Evolutionary conservation across 1,140 invertebrate genomes (phyloP).

Genomic region (Aphidius gifuensis): DNA sequence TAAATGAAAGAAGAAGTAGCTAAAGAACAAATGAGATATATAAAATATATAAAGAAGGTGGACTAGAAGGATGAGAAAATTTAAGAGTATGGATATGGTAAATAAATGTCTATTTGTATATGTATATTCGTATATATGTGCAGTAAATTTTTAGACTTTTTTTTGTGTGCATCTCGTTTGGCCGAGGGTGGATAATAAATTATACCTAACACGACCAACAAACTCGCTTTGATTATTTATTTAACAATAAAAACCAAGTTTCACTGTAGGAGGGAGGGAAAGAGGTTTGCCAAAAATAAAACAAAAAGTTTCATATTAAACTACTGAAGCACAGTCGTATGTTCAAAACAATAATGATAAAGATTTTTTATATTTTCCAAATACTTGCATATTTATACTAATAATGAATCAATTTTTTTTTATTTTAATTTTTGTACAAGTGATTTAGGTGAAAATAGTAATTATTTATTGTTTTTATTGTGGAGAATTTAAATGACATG

Average conservation of each 20-base stretch:
- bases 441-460: no score
- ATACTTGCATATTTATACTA: no score
- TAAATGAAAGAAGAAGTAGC: constrained; percentile 23
- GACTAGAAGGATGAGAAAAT: constrained; percentile 30
- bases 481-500: no score
- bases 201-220: constrained; percentile 39
- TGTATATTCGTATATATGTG: no score
- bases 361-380: no score
- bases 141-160: neutral
- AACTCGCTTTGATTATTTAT: constrained; percentile 46
- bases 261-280: constrained; percentile 13
- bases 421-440: no score
- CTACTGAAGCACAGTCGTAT: no score
- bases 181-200: constrained; percentile 43
- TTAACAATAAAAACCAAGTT: constrained; percentile 43
- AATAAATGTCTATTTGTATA: constrained; percentile 7
- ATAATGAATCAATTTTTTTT: no score
- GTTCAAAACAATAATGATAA: no score
- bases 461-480: no score
- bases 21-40: no score
- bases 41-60: constrained; percentile 33
- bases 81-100: constrained; percentile 31
- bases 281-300: neutral
- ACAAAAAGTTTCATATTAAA: neutral
- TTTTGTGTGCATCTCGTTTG: constrained; percentile 20